phyloP scores from a whole-genome alignment of 1,140 invertebrate species.

The Bombus waltoni region DNA sequence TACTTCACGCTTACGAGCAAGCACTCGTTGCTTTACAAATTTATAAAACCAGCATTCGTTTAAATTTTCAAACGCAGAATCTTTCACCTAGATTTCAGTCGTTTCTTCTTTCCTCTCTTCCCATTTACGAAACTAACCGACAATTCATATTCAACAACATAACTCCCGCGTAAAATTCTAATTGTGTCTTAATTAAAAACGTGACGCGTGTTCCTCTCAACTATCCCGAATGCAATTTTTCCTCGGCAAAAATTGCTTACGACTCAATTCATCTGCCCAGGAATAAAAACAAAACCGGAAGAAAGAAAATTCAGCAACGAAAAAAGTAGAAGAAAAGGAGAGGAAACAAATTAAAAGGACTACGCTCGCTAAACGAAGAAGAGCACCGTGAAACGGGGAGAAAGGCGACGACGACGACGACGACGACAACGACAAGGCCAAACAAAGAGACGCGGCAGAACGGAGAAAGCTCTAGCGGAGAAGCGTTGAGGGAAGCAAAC shows the following conservation, averaged over 20 bases:
- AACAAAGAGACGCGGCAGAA: constrained; percentile 7
- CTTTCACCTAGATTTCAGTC: neutral
- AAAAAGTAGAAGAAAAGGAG: neutral
- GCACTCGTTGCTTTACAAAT: neutral
- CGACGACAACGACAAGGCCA: neutral
- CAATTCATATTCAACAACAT: no score
- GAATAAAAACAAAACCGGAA: constrained; percentile 7
- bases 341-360: constrained; percentile 6
- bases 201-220: no score
- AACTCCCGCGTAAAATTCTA: neutral
- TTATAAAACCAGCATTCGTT: neutral
- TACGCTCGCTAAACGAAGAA: neutral
- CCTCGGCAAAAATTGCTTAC: neutral
- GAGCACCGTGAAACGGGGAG: neutral
- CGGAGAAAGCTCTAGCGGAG: neutral
- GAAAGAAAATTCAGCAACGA: neutral
- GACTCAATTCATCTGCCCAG: constrained; percentile 12
- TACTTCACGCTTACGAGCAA: neutral
- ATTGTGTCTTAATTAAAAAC: constrained; percentile 20
- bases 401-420: neutral
- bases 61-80: neutral
- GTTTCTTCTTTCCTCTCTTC: no score
- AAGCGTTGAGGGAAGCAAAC: constrained; percentile 72
- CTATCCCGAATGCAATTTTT: neutral
- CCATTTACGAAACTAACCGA: neutral